These are phyloP conservation scores for Lypha dubia DNA, from an alignment of 2,888 invertebrate species.

Conservation along the genomic window DNA sequence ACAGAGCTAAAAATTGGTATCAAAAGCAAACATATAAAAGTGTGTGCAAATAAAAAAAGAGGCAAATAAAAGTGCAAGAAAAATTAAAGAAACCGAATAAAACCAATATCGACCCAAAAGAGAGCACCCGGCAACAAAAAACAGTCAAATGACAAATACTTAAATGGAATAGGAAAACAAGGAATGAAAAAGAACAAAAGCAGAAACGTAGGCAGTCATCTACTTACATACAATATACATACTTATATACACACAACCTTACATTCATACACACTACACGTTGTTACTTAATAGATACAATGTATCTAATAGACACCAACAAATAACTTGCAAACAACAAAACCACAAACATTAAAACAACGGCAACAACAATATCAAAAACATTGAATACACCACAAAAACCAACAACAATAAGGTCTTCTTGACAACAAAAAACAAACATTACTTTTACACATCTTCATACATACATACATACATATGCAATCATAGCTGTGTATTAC, in stretches of 20 bases:
- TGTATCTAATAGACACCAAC: slow-evolving; percentile 32
- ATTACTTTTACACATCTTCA: no score
- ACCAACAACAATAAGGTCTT: slow-evolving; percentile 7
- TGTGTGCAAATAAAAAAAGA: slow-evolving; percentile 9
- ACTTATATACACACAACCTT: not conserved
- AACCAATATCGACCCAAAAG: slow-evolving; percentile 66
- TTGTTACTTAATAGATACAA: no score
- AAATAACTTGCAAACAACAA: slow-evolving; percentile 26
- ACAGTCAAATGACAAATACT: slow-evolving; percentile 37
- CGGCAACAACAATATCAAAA: slow-evolving; percentile 5
- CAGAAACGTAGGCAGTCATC: not conserved
- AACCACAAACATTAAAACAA: slow-evolving; percentile 28
- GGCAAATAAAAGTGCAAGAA: slow-evolving; percentile 5
- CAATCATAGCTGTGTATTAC: no score
- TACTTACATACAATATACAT: slow-evolving; percentile 13
- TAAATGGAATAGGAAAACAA: not conserved
- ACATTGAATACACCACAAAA: slow-evolving; percentile 16
- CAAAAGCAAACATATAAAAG: slow-evolving; percentile 49
- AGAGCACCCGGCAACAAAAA: slow-evolving; percentile 14
- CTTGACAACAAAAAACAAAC: not conserved
- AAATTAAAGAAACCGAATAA: slow-evolving; percentile 28
- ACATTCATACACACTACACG: no score
- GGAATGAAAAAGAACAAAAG: not conserved
- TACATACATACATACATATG: not conserved
- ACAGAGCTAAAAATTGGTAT: slow-evolving; percentile 22